A percentile compares a stretch with the other conserved stretches of the same genome.
Evolutionary conservation across 2,888 invertebrate species (phyloP).

Genomic region (Troides oblongomaculatus): DNA sequence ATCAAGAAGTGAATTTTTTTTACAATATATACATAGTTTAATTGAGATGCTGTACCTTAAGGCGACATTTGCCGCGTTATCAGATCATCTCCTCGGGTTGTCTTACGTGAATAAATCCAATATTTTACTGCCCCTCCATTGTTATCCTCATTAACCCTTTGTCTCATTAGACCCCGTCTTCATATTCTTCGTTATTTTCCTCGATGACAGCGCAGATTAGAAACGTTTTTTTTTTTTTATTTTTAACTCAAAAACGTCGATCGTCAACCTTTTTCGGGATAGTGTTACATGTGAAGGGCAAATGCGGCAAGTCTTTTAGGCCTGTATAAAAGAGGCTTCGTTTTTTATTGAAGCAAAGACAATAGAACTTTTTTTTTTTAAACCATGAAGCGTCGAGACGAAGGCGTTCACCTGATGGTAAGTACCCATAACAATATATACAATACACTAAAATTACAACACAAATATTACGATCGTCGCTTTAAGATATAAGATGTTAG

Average conservation of each 20-base stretch:
- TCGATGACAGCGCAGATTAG: slow-evolving; percentile 74
- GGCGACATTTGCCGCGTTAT: slow-evolving; percentile 61
- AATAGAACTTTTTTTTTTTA: slow-evolving; percentile 24
- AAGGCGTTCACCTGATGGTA: too few species aligned
- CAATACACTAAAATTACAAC: too few species aligned
- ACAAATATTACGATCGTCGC: too few species aligned
- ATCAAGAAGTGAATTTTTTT: background rate
- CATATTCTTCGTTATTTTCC: slow-evolving; percentile 70
- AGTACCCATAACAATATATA: too few species aligned
- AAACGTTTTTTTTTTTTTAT: slow-evolving; percentile 49
- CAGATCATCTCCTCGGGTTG: slow-evolving; percentile 63
- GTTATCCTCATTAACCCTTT: slow-evolving; percentile 78
- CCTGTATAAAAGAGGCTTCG: slow-evolving; percentile 40
- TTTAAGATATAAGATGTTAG: too few species aligned
- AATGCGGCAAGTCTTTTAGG: slow-evolving; percentile 40
- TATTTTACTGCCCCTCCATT: slow-evolving; percentile 73
- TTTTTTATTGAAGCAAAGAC: slow-evolving; percentile 37
- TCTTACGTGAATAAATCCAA: slow-evolving; percentile 74
- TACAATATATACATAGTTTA: slow-evolving; percentile 9
- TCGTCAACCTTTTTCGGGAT: slow-evolving; percentile 45
- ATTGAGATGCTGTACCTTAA: slow-evolving; percentile 56
- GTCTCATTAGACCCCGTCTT: slow-evolving; percentile 74
- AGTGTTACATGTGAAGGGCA: slow-evolving; percentile 44
- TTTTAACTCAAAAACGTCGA: slow-evolving; percentile 36
- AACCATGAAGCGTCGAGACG: too few species aligned